Evolutionary conservation across 2,888 invertebrate genomes (phyloP).

Genomic region (Dione juno): DNA sequence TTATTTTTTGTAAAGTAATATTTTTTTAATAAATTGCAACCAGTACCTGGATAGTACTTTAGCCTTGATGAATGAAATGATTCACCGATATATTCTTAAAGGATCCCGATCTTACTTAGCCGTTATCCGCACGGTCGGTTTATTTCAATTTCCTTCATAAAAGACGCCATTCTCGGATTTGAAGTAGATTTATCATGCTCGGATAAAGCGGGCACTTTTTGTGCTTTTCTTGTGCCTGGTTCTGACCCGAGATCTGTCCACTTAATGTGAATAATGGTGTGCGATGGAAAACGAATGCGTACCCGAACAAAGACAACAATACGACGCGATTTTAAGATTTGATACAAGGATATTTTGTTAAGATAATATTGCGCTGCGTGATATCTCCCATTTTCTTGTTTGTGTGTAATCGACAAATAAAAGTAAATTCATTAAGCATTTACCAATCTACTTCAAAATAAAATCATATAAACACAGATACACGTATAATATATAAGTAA

Average conservation of each 20-base stretch:
- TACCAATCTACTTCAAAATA: not conserved
- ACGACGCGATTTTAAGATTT: conserved; percentile 79
- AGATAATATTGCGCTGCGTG: conserved; percentile 65
- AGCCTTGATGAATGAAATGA: conserved; percentile 78
- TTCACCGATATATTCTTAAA: conserved; percentile 81
- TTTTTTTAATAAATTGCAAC: conserved; percentile 13
- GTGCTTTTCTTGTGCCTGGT: conserved; percentile 84
- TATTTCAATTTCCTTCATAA: conserved; percentile 84
- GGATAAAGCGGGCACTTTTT: conserved; percentile 84
- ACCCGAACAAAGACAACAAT: conserved; percentile 81
- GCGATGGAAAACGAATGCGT: conserved; percentile 83
- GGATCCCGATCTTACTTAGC: conserved; percentile 83
- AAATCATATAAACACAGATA: too few species aligned
- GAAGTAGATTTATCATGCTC: conserved; percentile 84
- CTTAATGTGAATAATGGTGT: conserved; percentile 84
- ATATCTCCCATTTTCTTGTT: conserved; percentile 45
- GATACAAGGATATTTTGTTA: conserved; percentile 74
- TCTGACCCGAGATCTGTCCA: conserved; percentile 84
- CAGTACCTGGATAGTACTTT: conserved; percentile 37
- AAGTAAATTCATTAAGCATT: not conserved
- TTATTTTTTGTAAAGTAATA: not conserved
- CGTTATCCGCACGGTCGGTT: conserved; percentile 84
- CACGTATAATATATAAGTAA: too few species aligned
- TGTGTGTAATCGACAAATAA: not conserved
- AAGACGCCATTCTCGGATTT: conserved; percentile 84